Conservation (phyloP, 2,888 invertebrate species). For the Artemia sp. region DNA sequence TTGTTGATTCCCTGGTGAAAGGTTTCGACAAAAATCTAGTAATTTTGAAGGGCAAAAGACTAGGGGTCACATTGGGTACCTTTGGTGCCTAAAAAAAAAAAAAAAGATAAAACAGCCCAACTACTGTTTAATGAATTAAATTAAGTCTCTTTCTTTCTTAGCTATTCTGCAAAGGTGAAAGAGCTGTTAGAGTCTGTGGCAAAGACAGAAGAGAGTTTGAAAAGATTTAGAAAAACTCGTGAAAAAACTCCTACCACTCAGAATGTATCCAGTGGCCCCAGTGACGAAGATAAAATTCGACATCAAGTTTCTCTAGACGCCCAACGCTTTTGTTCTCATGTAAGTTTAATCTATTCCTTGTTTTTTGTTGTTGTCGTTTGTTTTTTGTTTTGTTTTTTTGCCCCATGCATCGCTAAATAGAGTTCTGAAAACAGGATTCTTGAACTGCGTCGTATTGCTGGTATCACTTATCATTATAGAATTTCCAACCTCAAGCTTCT, state of each 20-base stretch:
- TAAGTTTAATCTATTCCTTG: neutral
- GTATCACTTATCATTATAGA: too few relatives aligned
- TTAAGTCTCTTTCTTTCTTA: slow-evolving; percentile 25
- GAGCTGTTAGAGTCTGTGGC: slow-evolving; percentile 83
- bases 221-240: slow-evolving; percentile 66
- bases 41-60: too few relatives aligned
- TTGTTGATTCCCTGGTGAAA: too few relatives aligned
- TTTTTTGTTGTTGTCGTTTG: neutral
- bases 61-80: too few relatives aligned
- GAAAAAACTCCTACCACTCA: slow-evolving; percentile 38
- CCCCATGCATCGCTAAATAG: too few relatives aligned
- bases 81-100: neutral
- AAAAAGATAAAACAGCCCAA: neutral
- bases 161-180: slow-evolving; percentile 43
- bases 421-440: too few relatives aligned
- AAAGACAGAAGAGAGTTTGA: slow-evolving; percentile 83
- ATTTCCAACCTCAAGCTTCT: too few relatives aligned
- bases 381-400: too few relatives aligned
- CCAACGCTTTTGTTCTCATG: slow-evolving; percentile 39
- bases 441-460: too few relatives aligned
- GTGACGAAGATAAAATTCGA: slow-evolving; percentile 86
- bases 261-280: slow-evolving; percentile 39
- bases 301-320: slow-evolving; percentile 76
- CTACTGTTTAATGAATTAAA: neutral
- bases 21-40: too few relatives aligned